A percentile compares a stretch with the other conserved stretches of the same genome.
These are phyloP conservation scores for Leptodactylus fuscus DNA, from an alignment of 2,113 vertebrate species.

Conservation along the genomic window DNA sequence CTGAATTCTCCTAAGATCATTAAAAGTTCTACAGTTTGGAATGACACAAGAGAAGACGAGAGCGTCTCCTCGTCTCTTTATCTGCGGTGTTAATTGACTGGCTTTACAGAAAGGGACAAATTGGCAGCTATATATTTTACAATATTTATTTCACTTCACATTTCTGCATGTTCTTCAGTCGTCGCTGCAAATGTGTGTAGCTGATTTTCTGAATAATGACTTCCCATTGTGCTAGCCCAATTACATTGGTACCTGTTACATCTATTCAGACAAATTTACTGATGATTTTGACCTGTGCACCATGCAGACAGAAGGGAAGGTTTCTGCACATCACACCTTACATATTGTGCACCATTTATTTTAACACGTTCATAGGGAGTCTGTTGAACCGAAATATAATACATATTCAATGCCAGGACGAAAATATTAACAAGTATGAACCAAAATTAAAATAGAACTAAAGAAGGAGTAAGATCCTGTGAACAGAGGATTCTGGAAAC, in stretches of 20 bases:
- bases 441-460: neutral
- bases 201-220: conserved; percentile 22
- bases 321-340: neutral
- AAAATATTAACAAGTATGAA: neutral
- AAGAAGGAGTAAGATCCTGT: neutral
- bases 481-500: neutral
- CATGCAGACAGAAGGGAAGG: neutral
- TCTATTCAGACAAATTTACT: neutral
- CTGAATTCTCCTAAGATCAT: conserved; percentile 1
- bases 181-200: neutral
- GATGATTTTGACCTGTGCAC: neutral
- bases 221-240: conserved; percentile 5
- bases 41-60: conserved; percentile 22
- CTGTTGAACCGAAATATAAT: neutral
- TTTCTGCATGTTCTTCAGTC: neutral
- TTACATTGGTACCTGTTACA: conserved; percentile 16
- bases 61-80: conserved; percentile 15
- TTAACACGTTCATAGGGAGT: neutral
- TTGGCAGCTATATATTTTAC: conserved; percentile 15
- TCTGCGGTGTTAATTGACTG: conserved; percentile 9
- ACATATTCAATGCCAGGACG: neutral
- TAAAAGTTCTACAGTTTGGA: neutral
- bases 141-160: conserved; percentile 18
- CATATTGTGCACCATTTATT: neutral
- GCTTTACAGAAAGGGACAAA: conserved; percentile 12